A percentile compares a stretch with the other conserved stretches of the same genome.
phyloP scores from a whole-genome alignment of 2,888 invertebrate genomes.

The Diarsia mendica region DNA sequence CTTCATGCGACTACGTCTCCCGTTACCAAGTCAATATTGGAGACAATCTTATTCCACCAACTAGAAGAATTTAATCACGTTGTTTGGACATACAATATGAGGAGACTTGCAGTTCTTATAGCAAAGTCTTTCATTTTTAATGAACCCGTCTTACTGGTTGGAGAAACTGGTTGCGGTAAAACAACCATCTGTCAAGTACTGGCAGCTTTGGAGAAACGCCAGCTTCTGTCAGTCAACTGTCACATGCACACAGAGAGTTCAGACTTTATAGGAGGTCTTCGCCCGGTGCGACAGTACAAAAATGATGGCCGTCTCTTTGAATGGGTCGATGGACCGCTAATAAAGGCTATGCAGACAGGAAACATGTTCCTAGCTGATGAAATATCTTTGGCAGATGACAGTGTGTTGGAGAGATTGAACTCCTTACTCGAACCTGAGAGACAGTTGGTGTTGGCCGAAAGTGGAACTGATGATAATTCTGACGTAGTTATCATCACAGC shows the following conservation, averaged over 20 bases:
- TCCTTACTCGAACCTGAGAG: conserved; percentile 98
- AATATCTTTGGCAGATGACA: conserved; percentile 99
- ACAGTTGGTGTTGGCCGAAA: conserved; percentile 97
- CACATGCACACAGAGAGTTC: conserved; percentile 99
- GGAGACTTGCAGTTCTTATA: conserved; percentile 94
- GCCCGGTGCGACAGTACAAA: conserved; percentile 94
- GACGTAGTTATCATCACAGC: conserved; percentile 91
- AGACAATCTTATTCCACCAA: conserved; percentile 91
- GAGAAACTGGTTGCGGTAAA: conserved; percentile 99
- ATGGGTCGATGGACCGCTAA: conserved; percentile 99
- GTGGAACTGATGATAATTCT: conserved; percentile 92
- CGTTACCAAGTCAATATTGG: conserved; percentile 93
- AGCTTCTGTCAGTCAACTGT: conserved; percentile 97
- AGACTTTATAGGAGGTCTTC: conserved; percentile 98
- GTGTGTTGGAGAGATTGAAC: conserved; percentile 98
- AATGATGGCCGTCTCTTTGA: conserved; percentile 95
- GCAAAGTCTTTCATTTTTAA: conserved; percentile 96
- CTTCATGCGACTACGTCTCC: conserved; percentile 92
- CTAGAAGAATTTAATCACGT: conserved; percentile 93
- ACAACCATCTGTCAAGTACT: conserved; percentile 98
- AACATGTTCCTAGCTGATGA: conserved; percentile 98
- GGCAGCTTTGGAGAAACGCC: conserved; percentile 92
- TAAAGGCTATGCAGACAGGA: conserved; percentile 97
- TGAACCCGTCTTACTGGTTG: conserved; percentile 98
- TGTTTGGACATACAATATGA: conserved; percentile 98